Base-by-base conservation (phyloP, 2,797 vertebrate species). In the Sebastes hopkinsi region DNA sequence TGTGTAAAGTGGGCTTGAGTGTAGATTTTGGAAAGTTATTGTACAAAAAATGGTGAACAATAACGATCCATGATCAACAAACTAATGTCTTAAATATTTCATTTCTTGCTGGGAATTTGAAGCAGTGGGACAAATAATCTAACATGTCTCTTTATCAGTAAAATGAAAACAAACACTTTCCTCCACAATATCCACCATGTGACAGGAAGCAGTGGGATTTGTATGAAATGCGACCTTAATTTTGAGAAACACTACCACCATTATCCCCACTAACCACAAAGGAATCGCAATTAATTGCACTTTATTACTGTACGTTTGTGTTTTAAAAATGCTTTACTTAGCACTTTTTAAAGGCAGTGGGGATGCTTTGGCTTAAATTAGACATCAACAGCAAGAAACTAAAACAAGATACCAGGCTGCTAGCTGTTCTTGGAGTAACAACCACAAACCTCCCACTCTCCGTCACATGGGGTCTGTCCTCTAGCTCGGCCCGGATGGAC, bases 401-500 rank as follows among this genome's bases (percentile, higher is more conserved):
- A 62, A 90, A 89, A 74, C 54, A 75, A 87, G 82, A 87, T 11
- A 74, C 58, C 60, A 75, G 65, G 81, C 84, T 79, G 68, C 76
- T 83, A 32, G 75, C 86, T 77, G 81, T 60, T 87, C 23, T 65
- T 68, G 38, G 16, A 85, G 76, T 30, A 77, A 61, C 75, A 16
- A 83, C 88, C 78, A 85, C 84, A 80, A 87, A 73, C 88, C 88
- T 85, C 93, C 92, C 85, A 90, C 92, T 89, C 88, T n/a, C 66
- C 29, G 29, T 87, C 91, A 59, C 91, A 83, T 55, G 84, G 84
- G 87, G 80, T 80, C 90, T 76, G 87, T 88, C 92, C 87, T 88
- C 80, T 75, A 73, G 79, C 83, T 69, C 79, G 61, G 89, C 88
- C 93, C 91, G 92, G 92, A 93, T 93, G 93, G 90, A 91, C 90